These are phyloP conservation scores for Steromphala cineraria DNA, from an alignment of 2,888 invertebrate species.

Conservation along the genomic window DNA sequence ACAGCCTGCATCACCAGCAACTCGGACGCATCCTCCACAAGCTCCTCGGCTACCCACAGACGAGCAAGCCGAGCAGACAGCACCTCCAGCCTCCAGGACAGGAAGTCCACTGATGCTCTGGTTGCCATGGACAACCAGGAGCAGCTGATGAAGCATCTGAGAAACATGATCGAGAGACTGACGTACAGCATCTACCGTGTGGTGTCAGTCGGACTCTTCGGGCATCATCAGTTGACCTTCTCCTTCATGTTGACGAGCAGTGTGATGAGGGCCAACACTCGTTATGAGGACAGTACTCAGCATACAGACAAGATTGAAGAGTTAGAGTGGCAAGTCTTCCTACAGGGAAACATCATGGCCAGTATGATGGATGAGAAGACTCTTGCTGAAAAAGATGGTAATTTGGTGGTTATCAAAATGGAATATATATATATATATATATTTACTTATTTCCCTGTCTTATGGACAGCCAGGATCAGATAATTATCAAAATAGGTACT, in stretches of 20 bases:
- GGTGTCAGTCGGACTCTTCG: slow-evolving; percentile 73
- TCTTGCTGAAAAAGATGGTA: slow-evolving; percentile 61
- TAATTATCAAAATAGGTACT: no score
- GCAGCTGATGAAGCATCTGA: slow-evolving; percentile 63
- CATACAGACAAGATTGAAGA: slow-evolving; percentile 54
- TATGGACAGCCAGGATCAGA: no score
- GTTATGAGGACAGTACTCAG: slow-evolving; percentile 49
- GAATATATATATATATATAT: not conserved
- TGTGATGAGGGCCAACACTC: slow-evolving; percentile 67
- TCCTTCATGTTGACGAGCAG: slow-evolving; percentile 72
- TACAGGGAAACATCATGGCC: slow-evolving; percentile 71
- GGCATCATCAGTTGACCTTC: slow-evolving; percentile 74
- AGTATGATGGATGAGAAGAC: slow-evolving; percentile 65
- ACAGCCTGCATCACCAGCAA: slow-evolving; percentile 62
- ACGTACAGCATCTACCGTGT: slow-evolving; percentile 71
- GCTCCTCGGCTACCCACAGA: slow-evolving; percentile 23
- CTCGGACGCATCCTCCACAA: not conserved
- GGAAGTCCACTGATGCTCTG: not conserved
- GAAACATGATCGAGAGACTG: slow-evolving; percentile 64
- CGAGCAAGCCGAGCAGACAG: slow-evolving; percentile 27
- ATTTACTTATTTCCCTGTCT: no score
- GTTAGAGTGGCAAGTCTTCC: slow-evolving; percentile 71
- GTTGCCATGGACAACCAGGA: slow-evolving; percentile 18
- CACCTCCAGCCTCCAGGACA: not conserved
- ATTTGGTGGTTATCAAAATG: not conserved